phyloP scores from a whole-genome alignment of 2,113 vertebrate species.

The Rhinopithecus roxellana region DNA sequence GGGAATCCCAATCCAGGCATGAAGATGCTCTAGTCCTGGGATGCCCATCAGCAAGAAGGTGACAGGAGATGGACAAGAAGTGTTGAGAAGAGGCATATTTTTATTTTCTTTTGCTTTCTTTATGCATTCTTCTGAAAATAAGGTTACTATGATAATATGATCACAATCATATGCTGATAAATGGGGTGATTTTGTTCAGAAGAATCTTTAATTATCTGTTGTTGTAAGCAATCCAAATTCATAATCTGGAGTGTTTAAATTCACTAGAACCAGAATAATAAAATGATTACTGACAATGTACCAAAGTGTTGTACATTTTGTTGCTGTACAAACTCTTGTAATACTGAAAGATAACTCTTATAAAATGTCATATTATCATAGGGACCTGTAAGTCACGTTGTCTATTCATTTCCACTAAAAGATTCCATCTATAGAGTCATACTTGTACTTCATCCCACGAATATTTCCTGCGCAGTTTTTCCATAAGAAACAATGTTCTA shows the following conservation, averaged over 20 bases:
- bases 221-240: not conserved
- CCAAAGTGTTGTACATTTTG: not conserved
- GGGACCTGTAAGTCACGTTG: not conserved
- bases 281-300: not conserved
- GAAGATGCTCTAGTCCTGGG: constrained; percentile 69
- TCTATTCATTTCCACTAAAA: not conserved
- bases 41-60: constrained; percentile 77
- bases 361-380: not conserved
- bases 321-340: not conserved
- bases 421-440: not conserved
- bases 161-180: not conserved
- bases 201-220: not conserved
- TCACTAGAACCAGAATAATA: not conserved
- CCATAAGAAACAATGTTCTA: not conserved
- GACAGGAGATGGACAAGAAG: constrained; percentile 45
- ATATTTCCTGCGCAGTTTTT: not conserved
- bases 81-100: constrained; percentile 57
- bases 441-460: not conserved
- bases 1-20: constrained; percentile 69
- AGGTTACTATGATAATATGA: not conserved
- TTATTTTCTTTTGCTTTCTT: not conserved
- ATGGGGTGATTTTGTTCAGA: not conserved
- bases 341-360: not conserved
- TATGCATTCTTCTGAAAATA: not conserved
- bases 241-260: not conserved